phyloP scores from a whole-genome alignment of 2,888 invertebrate species.

The Muscina levida region DNA sequence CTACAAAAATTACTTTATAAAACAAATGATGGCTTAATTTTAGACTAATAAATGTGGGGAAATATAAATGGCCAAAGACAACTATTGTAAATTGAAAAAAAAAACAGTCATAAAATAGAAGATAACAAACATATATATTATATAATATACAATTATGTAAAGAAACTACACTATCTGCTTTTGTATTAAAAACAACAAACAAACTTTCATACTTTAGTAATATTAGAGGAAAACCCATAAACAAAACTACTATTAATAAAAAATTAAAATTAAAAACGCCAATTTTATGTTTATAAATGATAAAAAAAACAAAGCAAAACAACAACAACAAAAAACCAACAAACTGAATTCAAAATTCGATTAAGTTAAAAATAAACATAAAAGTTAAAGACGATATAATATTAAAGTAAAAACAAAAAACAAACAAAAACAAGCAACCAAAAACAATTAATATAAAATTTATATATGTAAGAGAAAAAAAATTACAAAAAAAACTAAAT shows the following conservation, averaged over 20 bases:
- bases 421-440: too few species aligned
- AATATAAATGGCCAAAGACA: constrained; percentile 57
- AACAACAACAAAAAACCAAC: neutral
- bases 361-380: constrained; percentile 8
- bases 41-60: neutral
- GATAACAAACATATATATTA: constrained; percentile 46
- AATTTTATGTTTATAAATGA: constrained; percentile 24
- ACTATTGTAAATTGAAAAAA: constrained; percentile 74
- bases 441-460: too few species aligned
- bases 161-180: constrained; percentile 71
- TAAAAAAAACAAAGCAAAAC: neutral
- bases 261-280: constrained; percentile 18
- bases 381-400: too few species aligned
- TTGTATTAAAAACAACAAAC: constrained; percentile 71
- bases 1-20: constrained; percentile 48
- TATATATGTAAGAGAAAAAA: neutral
- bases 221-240: constrained; percentile 37
- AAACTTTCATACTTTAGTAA: constrained; percentile 43
- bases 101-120: constrained; percentile 48
- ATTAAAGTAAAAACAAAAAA: too few species aligned
- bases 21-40: constrained; percentile 24
- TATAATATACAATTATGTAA: constrained; percentile 41
- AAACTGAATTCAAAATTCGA: constrained; percentile 69
- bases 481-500: constrained; percentile 10
- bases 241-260: constrained; percentile 38